These are phyloP conservation scores for Coelopa pilipes DNA, from an alignment of 2,888 invertebrate genomes.

Conservation along the genomic window DNA sequence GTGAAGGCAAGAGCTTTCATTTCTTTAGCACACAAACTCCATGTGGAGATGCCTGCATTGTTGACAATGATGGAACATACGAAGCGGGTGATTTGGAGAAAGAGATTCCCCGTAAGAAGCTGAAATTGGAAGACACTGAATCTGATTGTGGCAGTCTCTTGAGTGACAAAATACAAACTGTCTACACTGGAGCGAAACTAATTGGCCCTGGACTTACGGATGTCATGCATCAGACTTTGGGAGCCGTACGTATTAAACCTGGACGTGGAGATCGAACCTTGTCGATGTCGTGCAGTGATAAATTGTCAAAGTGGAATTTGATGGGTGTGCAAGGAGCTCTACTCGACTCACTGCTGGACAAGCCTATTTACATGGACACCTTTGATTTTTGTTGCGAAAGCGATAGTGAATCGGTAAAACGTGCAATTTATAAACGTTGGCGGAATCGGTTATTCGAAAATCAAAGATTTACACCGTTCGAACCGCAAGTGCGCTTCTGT, in stretches of 20 bases:
- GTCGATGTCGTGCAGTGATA: constrained; percentile 95
- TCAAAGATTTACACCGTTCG: constrained; percentile 49
- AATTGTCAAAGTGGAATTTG: constrained; percentile 88
- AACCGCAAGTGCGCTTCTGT: constrained; percentile 53
- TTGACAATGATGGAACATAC: constrained; percentile 55
- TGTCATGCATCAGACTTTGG: constrained; percentile 75
- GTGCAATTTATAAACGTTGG: constrained; percentile 69
- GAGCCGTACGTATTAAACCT: constrained; percentile 86
- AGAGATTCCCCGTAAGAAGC: constrained; percentile 32
- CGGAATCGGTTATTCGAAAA: constrained; percentile 34
- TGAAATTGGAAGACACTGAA: constrained; percentile 29
- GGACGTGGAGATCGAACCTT: constrained; percentile 89
- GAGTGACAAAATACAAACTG: constrained; percentile 20
- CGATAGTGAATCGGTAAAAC: constrained; percentile 70
- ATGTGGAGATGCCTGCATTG: constrained; percentile 94
- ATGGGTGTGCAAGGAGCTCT: constrained; percentile 88
- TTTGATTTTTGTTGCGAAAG: constrained; percentile 79
- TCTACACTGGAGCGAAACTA: constrained; percentile 90
- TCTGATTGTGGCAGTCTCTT: constrained; percentile 34
- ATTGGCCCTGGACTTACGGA: constrained; percentile 65
- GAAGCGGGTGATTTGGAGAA: neutral
- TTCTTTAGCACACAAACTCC: constrained; percentile 89
- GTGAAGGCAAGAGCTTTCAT: constrained; percentile 75
- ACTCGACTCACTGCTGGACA: constrained; percentile 73
- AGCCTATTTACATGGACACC: constrained; percentile 76